phyloP scores from a whole-genome alignment of 1,140 invertebrate genomes.

The Cyphomyrmex costatus region DNA sequence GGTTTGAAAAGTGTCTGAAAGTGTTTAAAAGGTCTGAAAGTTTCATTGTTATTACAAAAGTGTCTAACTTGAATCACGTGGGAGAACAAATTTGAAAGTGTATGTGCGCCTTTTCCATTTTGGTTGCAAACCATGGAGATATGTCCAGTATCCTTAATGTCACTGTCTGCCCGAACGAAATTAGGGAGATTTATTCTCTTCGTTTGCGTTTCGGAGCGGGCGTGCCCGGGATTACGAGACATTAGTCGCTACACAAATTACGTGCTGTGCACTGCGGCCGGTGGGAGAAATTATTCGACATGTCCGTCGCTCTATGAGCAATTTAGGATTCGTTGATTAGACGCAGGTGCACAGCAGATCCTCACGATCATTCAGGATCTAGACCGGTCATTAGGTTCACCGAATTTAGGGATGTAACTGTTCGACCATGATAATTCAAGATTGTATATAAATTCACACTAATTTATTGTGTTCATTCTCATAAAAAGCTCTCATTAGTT shows the following conservation, averaged over 20 bases:
- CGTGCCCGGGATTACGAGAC: constrained; percentile 35
- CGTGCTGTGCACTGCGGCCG: constrained; percentile 20
- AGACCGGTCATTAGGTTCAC: constrained; percentile 26
- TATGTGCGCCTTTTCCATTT: background rate
- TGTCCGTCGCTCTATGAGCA: constrained; percentile 51
- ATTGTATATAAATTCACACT: background rate
- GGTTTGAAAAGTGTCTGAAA: background rate
- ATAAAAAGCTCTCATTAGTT: background rate
- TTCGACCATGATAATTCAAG: background rate
- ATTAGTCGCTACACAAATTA: constrained; percentile 58
- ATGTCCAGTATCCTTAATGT: constrained; percentile 21
- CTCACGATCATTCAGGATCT: constrained; percentile 33
- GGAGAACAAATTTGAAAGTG: background rate
- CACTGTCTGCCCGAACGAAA: constrained; percentile 49
- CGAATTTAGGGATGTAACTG: constrained; percentile 2
- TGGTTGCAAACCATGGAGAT: background rate
- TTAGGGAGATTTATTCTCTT: constrained; percentile 55
- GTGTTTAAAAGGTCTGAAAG: background rate
- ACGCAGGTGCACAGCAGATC: constrained; percentile 23
- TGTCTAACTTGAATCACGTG: background rate
- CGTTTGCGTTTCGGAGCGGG: constrained; percentile 39
- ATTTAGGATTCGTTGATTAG: constrained; percentile 63
- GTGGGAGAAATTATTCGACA: constrained; percentile 53
- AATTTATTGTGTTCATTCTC: background rate
- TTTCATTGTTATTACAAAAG: background rate